A percentile compares a stretch with the other conserved stretches of the same genome.
Conservation (phyloP, 2,113 vertebrate genomes). For the Solea solea region DNA sequence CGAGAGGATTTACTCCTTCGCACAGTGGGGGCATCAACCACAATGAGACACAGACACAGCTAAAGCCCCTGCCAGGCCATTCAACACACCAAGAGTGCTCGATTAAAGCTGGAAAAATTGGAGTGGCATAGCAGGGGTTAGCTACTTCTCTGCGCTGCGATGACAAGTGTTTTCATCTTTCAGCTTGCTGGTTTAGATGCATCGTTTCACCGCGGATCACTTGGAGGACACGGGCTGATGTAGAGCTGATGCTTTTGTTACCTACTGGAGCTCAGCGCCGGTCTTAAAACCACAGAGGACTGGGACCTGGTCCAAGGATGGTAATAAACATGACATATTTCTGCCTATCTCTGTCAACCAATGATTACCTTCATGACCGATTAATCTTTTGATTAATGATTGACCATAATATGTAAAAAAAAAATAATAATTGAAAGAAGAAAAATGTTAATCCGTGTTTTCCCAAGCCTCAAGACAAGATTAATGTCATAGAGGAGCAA, state of each 20-base stretch:
- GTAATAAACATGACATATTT: too few relatives aligned
- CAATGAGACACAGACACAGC: constrained; percentile 34
- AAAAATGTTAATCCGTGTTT: too few relatives aligned
- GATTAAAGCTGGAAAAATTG: constrained; percentile 59
- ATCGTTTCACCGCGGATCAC: constrained; percentile 55
- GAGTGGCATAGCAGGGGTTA: constrained; percentile 57
- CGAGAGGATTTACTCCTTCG: constrained; percentile 60
- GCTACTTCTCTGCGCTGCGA: constrained; percentile 44
- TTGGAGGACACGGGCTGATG: constrained; percentile 49
- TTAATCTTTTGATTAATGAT: too few relatives aligned
- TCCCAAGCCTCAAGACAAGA: too few relatives aligned
- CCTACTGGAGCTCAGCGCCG: constrained; percentile 35
- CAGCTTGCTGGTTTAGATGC: constrained; percentile 15
- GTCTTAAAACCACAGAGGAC: constrained; percentile 26
- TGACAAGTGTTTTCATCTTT: constrained; percentile 59
- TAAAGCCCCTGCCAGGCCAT: constrained; percentile 41
- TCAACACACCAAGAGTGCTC: constrained; percentile 58
- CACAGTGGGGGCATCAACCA: constrained; percentile 48
- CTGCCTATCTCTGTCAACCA: too few relatives aligned
- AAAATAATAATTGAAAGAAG: too few relatives aligned
- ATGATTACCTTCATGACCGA: too few relatives aligned
- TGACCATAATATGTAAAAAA: too few relatives aligned
- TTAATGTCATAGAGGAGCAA: too few relatives aligned
- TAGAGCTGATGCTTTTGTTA: constrained; percentile 44
- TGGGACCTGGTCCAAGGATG: too few relatives aligned